Conservation (phyloP, 2,797 vertebrate species). For the Danio aesculapii region DNA sequence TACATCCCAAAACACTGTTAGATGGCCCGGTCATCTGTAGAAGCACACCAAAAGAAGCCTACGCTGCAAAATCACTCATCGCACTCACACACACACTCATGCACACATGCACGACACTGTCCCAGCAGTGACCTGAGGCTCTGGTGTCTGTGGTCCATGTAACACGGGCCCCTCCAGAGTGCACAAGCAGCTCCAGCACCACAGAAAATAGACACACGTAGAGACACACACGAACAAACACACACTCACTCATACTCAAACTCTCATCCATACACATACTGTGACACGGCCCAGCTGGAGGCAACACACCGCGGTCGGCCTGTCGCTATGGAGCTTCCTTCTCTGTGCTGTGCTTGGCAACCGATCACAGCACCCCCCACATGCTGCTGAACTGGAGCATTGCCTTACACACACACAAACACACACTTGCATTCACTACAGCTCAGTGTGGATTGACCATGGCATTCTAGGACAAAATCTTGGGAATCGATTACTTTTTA, state of each 20-base stretch:
- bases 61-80: conserved; percentile 33
- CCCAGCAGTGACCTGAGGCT: conserved; percentile 73
- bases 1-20: conserved; percentile 4
- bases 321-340: conserved; percentile 78
- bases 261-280: conserved; percentile 45
- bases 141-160: conserved; percentile 74
- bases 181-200: conserved; percentile 31
- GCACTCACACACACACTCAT: conserved; percentile 24
- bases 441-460: conserved; percentile 18
- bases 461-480: conserved; percentile 1
- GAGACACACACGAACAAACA: conserved; percentile 47
- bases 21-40: conserved; percentile 32
- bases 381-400: conserved; percentile 69
- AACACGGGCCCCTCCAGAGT: conserved; percentile 66
- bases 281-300: conserved; percentile 73
- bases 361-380: conserved; percentile 71
- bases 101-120: conserved; percentile 49
- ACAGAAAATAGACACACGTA: conserved; percentile 49
- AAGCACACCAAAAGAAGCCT: conserved; percentile 7
- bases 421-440: conserved; percentile 29
- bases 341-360: conserved; percentile 78
- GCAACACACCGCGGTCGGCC: conserved; percentile 72
- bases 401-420: conserved; percentile 40
- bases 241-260: conserved; percentile 45
- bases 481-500: not conserved